Evolutionary conservation across 2,113 vertebrate genomes (phyloP).

Genomic region (Symphodus melops): DNA sequence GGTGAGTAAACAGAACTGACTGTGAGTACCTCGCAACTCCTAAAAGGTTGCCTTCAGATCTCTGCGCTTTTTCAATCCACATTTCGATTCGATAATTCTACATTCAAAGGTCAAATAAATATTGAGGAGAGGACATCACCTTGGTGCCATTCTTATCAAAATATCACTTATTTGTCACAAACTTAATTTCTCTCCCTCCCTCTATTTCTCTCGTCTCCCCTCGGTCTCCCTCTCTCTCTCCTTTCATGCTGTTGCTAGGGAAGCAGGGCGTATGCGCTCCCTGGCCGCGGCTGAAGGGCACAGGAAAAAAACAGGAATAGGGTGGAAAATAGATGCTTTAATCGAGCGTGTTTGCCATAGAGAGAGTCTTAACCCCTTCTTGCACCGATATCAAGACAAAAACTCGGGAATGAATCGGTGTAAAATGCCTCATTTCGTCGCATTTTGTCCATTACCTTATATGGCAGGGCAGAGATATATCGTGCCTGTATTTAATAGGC

Average conservation of each 20-base stretch:
- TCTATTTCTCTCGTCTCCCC: conserved; percentile 4
- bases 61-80: conserved; percentile 8
- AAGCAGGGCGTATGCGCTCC: conserved; percentile 82
- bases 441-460: conserved; percentile 83
- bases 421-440: conserved; percentile 57
- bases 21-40: conserved; percentile 20
- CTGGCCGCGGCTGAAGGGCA: conserved; percentile 75
- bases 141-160: conserved; percentile 33
- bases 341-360: conserved; percentile 27
- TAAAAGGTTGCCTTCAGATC: background rate
- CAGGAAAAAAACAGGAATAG: conserved; percentile 49
- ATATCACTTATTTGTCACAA: conserved; percentile 56
- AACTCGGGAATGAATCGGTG: conserved; percentile 51
- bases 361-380: background rate
- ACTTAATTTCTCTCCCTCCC: conserved; percentile 60
- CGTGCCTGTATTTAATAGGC: conserved; percentile 80
- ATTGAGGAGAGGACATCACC: conserved; percentile 9
- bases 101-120: background rate
- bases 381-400: conserved; percentile 18
- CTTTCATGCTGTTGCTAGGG: conserved; percentile 80
- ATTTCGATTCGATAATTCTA: conserved; percentile 36
- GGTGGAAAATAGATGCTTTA: conserved; percentile 29
- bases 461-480: conserved; percentile 82
- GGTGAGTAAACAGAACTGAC: conserved; percentile 60
- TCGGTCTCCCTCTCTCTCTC: conserved; percentile 38